phyloP scores from a whole-genome alignment of 1,140 invertebrate species.

The Conus betulinus region DNA sequence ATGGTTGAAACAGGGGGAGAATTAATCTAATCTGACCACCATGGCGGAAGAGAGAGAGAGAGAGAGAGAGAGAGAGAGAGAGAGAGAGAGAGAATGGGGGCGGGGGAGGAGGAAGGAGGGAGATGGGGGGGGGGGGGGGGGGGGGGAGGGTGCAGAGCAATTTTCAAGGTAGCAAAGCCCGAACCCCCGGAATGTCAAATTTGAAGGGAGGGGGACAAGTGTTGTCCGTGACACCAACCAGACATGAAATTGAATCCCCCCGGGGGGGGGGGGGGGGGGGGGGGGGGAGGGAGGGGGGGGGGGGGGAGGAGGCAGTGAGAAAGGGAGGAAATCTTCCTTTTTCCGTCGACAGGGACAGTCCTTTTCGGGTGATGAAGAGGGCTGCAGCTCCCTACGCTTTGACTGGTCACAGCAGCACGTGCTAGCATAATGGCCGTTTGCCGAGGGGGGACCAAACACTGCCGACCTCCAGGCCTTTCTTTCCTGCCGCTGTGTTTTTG shows the following conservation, averaged over 20 bases:
- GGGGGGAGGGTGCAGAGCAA: neutral
- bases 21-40: too few species aligned
- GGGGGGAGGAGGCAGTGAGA: neutral
- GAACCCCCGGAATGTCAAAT: neutral
- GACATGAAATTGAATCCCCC: neutral
- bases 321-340: neutral
- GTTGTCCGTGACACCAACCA: neutral
- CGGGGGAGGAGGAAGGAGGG: neutral
- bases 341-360: neutral
- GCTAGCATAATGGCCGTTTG: neutral
- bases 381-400: neutral
- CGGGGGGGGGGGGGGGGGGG: too few species aligned
- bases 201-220: neutral
- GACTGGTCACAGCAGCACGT: neutral
- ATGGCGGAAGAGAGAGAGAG: neutral
- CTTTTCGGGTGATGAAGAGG: neutral
- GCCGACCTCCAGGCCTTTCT: neutral
- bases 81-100: neutral
- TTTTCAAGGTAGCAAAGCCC: neutral
- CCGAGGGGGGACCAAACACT: neutral
- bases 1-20: too few species aligned
- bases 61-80: constrained; percentile 18
- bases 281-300: too few species aligned
- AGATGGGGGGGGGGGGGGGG: neutral
- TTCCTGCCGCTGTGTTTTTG: neutral